Conservation (phyloP, 2,888 invertebrate species). For the Serripes groenlandicus region DNA sequence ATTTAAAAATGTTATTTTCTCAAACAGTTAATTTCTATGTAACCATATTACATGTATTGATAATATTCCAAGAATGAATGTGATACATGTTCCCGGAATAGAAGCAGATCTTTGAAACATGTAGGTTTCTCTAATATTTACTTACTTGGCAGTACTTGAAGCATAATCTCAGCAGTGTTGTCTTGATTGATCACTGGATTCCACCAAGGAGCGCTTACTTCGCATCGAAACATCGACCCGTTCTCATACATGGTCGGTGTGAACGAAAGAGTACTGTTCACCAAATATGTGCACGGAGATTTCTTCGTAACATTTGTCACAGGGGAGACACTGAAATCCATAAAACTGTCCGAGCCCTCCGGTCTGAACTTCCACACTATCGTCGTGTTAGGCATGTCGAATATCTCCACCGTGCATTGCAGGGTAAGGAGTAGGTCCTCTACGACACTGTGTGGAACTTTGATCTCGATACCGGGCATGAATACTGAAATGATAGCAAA, state of each 20-base stretch:
- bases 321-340: constrained; percentile 66
- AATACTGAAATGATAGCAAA: constrained; percentile 59
- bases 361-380: constrained; percentile 67
- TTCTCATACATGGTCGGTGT: constrained; percentile 67
- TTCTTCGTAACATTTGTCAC: constrained; percentile 36
- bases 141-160: constrained; percentile 61
- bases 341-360: constrained; percentile 33
- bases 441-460: constrained; percentile 65
- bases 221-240: constrained; percentile 69
- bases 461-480: constrained; percentile 56
- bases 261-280: constrained; percentile 65
- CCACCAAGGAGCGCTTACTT: constrained; percentile 27
- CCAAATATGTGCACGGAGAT: constrained; percentile 51
- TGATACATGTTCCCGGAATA: too few species aligned
- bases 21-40: too few species aligned
- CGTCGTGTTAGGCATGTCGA: constrained; percentile 52
- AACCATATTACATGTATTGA: too few species aligned
- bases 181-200: constrained; percentile 41
- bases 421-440: constrained; percentile 58
- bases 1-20: too few species aligned
- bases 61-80: too few species aligned
- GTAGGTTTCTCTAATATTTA: too few species aligned
- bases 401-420: constrained; percentile 61
- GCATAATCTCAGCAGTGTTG: constrained; percentile 13
- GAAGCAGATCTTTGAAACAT: too few species aligned